phyloP scores from a whole-genome alignment of 2,113 vertebrate genomes.

The Menura novaehollandiae region DNA sequence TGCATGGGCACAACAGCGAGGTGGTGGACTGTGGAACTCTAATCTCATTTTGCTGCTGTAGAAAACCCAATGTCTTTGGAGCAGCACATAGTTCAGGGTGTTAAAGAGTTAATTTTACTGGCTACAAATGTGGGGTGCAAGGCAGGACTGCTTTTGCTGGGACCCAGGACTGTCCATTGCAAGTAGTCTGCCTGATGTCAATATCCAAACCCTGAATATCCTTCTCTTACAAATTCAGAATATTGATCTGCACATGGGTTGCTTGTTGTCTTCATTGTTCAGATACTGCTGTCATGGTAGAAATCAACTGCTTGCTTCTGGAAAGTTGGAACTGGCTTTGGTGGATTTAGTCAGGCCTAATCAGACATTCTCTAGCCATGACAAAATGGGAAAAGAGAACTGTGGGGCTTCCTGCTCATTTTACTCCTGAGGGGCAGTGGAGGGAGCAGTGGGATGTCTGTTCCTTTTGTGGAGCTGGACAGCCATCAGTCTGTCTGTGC shows the following conservation, averaged over 20 bases:
- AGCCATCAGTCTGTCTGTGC: background rate
- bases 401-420: background rate
- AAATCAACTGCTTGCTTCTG: background rate
- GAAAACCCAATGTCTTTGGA: background rate
- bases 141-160: background rate
- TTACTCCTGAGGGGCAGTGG: background rate
- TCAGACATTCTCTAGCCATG: background rate
- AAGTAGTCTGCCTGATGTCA: background rate
- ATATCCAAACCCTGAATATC: background rate
- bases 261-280: background rate
- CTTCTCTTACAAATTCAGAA: background rate
- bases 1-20: background rate
- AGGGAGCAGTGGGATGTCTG: background rate
- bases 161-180: background rate
- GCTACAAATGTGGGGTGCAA: background rate
- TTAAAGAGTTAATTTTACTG: background rate
- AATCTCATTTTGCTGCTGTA: background rate
- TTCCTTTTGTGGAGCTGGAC: background rate
- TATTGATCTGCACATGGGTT: background rate
- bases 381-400: background rate
- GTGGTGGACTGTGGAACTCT: background rate
- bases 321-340: background rate
- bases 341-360: background rate
- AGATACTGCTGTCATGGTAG: background rate
- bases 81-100: background rate